Evolutionary conservation across 1,140 invertebrate genomes (phyloP).

Genomic region (Brachionus asplanchnoidis): DNA sequence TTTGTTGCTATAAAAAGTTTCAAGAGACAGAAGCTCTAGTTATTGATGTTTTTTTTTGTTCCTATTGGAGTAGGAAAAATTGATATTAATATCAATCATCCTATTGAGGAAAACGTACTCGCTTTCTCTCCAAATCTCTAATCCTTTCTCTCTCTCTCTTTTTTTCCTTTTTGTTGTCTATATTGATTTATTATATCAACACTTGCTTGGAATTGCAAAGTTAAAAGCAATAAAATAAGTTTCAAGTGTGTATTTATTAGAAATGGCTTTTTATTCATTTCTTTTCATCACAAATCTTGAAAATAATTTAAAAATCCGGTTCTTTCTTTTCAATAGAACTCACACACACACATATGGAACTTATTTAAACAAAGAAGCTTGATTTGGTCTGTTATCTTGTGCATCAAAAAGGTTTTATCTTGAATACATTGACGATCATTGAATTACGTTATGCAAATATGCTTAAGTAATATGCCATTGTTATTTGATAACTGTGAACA

Average conservation of each 20-base stretch:
- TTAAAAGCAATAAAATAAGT: conserved; percentile 2
- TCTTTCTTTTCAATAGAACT: not conserved
- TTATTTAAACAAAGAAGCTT: not conserved
- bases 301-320: no score
- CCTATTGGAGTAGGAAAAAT: not conserved
- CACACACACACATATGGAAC: not conserved
- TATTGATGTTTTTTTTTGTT: not conserved
- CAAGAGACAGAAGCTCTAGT: conserved; percentile 34
- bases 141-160: not conserved
- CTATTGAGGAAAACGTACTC: conserved; percentile 21
- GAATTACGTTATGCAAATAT: conserved; percentile 21
- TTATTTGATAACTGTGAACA: not conserved
- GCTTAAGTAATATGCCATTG: not conserved
- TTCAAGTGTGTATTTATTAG: not conserved
- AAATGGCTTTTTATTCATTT: not conserved
- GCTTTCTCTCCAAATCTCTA: not conserved
- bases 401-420: not conserved
- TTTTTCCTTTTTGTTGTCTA: not conserved
- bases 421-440: conserved; percentile 15
- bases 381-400: not conserved
- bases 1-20: conserved; percentile 1
- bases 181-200: conserved; percentile 34
- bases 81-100: conserved; percentile 24
- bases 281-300: no score
- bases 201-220: not conserved